These are phyloP conservation scores for Cyanoramphus novaezelandiae DNA, from an alignment of 2,113 vertebrate species.

Conservation along the genomic window DNA sequence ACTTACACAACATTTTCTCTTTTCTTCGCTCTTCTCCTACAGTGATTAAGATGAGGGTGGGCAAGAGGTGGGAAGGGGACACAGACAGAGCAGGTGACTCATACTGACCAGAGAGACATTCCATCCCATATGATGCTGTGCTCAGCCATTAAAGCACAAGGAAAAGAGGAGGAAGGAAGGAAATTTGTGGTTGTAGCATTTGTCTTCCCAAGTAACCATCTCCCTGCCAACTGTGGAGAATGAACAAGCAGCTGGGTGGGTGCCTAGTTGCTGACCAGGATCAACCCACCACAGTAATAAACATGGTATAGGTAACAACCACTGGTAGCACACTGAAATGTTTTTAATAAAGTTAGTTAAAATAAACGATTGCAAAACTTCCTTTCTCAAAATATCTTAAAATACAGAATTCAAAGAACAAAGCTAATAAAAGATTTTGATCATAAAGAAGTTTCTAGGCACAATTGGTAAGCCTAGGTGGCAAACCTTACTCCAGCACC, in stretches of 20 bases:
- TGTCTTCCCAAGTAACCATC: neutral
- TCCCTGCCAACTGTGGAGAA: neutral
- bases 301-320: neutral
- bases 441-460: neutral
- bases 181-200: neutral
- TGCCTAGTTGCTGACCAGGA: neutral
- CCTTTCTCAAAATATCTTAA: neutral
- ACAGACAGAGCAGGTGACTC: neutral
- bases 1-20: neutral
- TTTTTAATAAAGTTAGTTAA: neutral
- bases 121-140: accelerated
- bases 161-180: neutral
- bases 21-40: neutral
- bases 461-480: neutral
- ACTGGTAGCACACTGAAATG: neutral
- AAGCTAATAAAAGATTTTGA: neutral
- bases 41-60: neutral
- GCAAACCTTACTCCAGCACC: neutral
- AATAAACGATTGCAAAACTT: neutral
- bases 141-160: neutral
- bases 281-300: neutral
- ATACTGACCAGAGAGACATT: neutral
- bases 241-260: neutral
- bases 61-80: neutral
- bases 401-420: neutral